phyloP scores from a whole-genome alignment of 2,797 vertebrate genomes.

The Buceros bicornis region DNA sequence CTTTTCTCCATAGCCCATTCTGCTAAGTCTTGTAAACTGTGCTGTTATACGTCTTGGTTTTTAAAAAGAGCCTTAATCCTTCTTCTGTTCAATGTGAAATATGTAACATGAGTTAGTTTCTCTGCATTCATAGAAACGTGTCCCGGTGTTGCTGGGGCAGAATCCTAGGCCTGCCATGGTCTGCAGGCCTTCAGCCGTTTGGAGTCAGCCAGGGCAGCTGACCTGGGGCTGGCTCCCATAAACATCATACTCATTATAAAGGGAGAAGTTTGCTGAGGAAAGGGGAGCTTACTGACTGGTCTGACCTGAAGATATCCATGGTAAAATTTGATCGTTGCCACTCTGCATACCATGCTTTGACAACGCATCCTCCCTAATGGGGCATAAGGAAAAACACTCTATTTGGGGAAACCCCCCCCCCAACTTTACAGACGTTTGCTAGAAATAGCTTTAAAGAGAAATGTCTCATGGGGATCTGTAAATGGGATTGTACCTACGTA shows the following conservation, averaged over 20 bases:
- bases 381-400: neutral
- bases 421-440: neutral
- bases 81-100: neutral
- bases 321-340: neutral
- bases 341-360: neutral
- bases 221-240: no score
- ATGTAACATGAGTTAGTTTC: neutral
- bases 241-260: no score
- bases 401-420: fast-evolving
- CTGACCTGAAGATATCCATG: neutral
- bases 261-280: no score
- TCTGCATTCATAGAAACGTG: neutral
- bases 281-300: no score
- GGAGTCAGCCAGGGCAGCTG: no score
- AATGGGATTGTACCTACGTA: neutral
- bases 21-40: neutral
- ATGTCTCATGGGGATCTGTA: neutral
- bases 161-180: no score
- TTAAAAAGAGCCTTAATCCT: neutral
- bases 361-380: neutral
- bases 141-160: no score
- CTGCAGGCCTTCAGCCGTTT: no score
- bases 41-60: neutral
- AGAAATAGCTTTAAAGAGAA: neutral
- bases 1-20: neutral